These are phyloP conservation scores for Hemitrygon akajei DNA, from an alignment of 2,797 vertebrate species.

Conservation along the genomic window DNA sequence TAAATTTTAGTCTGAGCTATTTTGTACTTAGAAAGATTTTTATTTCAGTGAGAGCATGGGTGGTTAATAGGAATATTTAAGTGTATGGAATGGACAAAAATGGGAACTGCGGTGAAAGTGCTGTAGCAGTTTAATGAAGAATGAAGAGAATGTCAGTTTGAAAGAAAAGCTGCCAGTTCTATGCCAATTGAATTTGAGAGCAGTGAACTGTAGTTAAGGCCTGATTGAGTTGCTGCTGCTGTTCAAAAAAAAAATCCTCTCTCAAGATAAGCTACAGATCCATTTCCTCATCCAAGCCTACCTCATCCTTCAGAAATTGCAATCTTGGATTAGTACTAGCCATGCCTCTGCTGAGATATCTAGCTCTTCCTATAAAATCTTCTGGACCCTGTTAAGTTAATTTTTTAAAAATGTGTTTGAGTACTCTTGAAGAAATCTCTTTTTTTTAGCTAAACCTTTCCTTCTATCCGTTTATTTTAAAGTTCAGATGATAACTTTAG, in stretches of 20 bases:
- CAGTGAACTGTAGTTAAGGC: slow-evolving; percentile 21
- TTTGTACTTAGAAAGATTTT: not conserved
- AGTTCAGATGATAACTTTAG: not conserved
- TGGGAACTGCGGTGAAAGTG: not conserved
- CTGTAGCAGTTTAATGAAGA: not conserved
- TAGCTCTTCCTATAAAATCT: not conserved
- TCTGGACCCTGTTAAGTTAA: not conserved
- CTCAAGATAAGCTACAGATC: not conserved
- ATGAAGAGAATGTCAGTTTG: not conserved
- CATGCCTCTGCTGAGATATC: not conserved
- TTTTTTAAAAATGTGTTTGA: not conserved
- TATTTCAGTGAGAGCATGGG: not conserved
- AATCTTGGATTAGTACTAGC: not conserved
- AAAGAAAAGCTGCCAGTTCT: not conserved
- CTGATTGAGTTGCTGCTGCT: not conserved
- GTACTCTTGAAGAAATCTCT: not conserved
- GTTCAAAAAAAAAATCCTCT: not conserved
- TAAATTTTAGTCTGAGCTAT: not conserved
- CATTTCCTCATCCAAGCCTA: not conserved
- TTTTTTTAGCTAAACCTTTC: not conserved
- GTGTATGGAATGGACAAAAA: not conserved
- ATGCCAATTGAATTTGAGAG: not conserved
- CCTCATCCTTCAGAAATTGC: not conserved
- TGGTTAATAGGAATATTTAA: not conserved
- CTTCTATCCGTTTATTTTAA: not conserved